Evolutionary conservation across 2,888 invertebrate genomes (phyloP), one percentile per base, ranked within the genome.

Genomic region (Diachrysia chrysitis): DNA sequence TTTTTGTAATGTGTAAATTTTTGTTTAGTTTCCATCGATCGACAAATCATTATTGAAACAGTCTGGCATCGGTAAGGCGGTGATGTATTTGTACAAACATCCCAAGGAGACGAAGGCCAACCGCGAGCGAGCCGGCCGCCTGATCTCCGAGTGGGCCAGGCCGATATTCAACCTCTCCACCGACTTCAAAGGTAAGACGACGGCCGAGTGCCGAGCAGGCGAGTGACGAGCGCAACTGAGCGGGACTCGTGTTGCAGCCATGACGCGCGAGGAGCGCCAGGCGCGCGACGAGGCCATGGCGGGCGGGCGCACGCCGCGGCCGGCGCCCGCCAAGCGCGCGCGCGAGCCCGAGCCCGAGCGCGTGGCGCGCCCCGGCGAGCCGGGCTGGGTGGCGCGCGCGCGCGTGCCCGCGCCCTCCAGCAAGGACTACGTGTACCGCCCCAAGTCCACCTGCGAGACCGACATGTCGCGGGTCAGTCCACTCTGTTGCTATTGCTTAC

Each of bases 31-130:
- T 93, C 99, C 99, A 35, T 96, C 97, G 29, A 97, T 99, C 68
- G 98, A 98, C 90, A 98, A 98, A 90, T 96, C 97, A 53, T 97
- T 98, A 67, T 95, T 99, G 81, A 99, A 99, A 91, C 98, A 98
- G 89, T 99, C 99, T 9, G 99, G 99, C 29, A 98, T 99, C 80
- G 99, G 99, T 65, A 99, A 99, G 94, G 99, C 99, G 53, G 98
- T 99, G 0, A 99, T 99, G 99, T 99, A 99, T 95, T 96, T 99
- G 61, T 99, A 99, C 94, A 99, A 99, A 91, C 99, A 99, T 92
- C 99, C 99, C 0, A 98, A 98, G 91, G 99, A 99, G 96, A 98
- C 98, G 0, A 99, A 99, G 91, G 96, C 97, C 68, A 99, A 99
- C 93, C 97, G 98, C 87, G 98, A 98, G 88, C 96, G 97, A 63